Conservation (phyloP, 1,140 invertebrate species). For the Diprion similis region DNA sequence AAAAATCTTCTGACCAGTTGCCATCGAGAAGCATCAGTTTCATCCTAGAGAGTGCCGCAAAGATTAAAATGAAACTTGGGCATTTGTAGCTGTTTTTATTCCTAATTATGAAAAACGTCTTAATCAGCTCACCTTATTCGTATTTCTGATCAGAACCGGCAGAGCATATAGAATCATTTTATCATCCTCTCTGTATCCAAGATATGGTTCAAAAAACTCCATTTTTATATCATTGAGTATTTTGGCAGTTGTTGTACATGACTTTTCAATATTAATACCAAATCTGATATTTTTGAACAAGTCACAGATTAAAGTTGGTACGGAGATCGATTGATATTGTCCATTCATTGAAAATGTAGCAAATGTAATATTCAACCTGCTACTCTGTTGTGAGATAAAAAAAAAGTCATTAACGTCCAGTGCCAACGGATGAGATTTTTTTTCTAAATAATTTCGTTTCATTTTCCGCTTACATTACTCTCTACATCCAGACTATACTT, state of each 20-base stretch:
- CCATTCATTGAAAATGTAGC: slow-evolving; percentile 53
- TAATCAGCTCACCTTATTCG: slow-evolving; percentile 36
- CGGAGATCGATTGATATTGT: slow-evolving; percentile 52
- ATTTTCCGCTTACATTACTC: slow-evolving; percentile 44
- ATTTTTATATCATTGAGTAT: slow-evolving; percentile 62
- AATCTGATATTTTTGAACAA: slow-evolving; percentile 62
- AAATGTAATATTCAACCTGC: slow-evolving; percentile 57
- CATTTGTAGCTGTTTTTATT: not conserved
- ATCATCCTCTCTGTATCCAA: slow-evolving; percentile 60
- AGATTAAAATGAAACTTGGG: slow-evolving; percentile 21
- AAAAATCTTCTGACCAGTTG: slow-evolving; percentile 74
- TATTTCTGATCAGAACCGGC: slow-evolving; percentile 64
- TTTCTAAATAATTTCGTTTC: slow-evolving; percentile 17
- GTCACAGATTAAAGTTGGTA: slow-evolving; percentile 57
- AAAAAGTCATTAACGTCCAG: slow-evolving; percentile 23
- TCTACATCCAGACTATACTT: slow-evolving; percentile 62
- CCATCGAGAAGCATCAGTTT: slow-evolving; percentile 63
- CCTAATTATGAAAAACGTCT: too few relatives aligned
- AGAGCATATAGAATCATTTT: slow-evolving; percentile 63
- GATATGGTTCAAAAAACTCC: slow-evolving; percentile 67
- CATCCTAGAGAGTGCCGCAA: slow-evolving; percentile 41
- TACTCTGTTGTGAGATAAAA: slow-evolving; percentile 48
- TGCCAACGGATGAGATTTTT: not conserved
- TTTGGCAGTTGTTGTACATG: slow-evolving; percentile 62
- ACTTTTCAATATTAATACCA: slow-evolving; percentile 63